These are phyloP conservation scores for Metopolophium dirhodum DNA, from an alignment of 1,140 invertebrate species.

Conservation along the genomic window DNA sequence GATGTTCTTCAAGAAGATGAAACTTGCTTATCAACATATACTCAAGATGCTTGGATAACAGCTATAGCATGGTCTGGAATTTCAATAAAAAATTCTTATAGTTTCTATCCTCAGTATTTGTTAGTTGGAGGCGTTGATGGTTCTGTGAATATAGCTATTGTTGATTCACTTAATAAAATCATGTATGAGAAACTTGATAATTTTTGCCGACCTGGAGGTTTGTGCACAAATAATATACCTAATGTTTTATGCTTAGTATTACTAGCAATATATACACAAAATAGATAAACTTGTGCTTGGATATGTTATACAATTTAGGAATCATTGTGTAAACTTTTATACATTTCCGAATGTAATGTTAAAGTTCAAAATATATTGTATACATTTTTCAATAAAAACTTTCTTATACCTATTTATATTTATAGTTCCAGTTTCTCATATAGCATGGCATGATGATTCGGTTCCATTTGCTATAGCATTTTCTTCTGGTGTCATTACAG, in stretches of 20 bases:
- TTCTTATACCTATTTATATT: slow-evolving; percentile 41
- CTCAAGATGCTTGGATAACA: slow-evolving; percentile 49
- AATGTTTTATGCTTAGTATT: neutral
- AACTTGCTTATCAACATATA: slow-evolving; percentile 42
- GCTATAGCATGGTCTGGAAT: slow-evolving; percentile 45
- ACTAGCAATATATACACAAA: neutral
- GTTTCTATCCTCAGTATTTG: slow-evolving; percentile 32
- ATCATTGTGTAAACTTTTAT: neutral
- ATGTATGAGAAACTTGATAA: slow-evolving; percentile 41
- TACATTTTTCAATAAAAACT: neutral
- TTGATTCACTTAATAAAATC: slow-evolving; percentile 28
- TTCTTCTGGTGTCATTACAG: slow-evolving; percentile 67
- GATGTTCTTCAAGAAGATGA: slow-evolving; percentile 47
- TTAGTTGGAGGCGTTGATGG: slow-evolving; percentile 51
- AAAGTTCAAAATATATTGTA: neutral
- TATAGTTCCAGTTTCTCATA: slow-evolving; percentile 66
- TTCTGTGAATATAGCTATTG: slow-evolving; percentile 35
- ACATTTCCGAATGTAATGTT: neutral
- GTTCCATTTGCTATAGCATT: slow-evolving; percentile 68
- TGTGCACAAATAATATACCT: neutral
- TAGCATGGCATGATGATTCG: slow-evolving; percentile 69
- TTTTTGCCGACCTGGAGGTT: slow-evolving; percentile 35
- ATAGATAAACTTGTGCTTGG: neutral
- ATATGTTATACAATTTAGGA: neutral
- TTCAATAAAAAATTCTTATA: slow-evolving; percentile 32